phyloP scores from a whole-genome alignment of 2,888 invertebrate species.

The Linnaemya vulpina region DNA sequence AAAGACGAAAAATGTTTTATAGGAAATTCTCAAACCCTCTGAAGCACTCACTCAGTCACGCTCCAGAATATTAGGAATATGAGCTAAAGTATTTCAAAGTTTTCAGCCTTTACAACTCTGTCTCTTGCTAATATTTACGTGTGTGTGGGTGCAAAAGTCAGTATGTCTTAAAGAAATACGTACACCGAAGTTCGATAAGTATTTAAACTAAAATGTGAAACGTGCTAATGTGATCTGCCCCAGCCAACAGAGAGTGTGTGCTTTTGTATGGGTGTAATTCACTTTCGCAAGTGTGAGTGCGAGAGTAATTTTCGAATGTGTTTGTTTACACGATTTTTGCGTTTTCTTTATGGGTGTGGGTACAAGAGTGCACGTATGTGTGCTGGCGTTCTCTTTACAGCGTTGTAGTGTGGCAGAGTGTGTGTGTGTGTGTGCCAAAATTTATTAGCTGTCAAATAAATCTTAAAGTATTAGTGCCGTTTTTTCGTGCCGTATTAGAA shows the following conservation, averaged over 20 bases:
- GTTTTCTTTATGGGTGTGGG: neutral
- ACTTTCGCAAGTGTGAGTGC: slow-evolving; percentile 15
- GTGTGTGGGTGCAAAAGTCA: slow-evolving; percentile 33
- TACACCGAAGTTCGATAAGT: slow-evolving; percentile 67
- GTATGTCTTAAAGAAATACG: slow-evolving; percentile 38
- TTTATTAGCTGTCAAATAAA: slow-evolving; percentile 83
- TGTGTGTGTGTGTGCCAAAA: too few relatives aligned
- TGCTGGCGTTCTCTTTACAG: neutral
- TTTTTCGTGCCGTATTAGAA: slow-evolving; percentile 66
- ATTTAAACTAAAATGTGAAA: slow-evolving; percentile 71
- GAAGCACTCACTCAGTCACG: too few relatives aligned
- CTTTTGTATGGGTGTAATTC: neutral
- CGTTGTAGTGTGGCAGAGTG: slow-evolving; percentile 72
- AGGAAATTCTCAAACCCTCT: too few relatives aligned
- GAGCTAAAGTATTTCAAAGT: neutral
- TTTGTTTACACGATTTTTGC: slow-evolving; percentile 43
- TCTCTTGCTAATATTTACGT: neutral
- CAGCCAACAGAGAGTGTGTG: slow-evolving; percentile 49
- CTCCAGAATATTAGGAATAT: neutral
- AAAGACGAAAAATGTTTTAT: too few relatives aligned
- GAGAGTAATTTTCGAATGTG: slow-evolving; percentile 27
- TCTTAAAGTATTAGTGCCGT: slow-evolving; percentile 78
- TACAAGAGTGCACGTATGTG: neutral
- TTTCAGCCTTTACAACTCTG: slow-evolving; percentile 15
- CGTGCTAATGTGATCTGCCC: slow-evolving; percentile 69